A percentile compares a stretch with the other conserved stretches of the same genome.
Evolutionary conservation across 2,888 invertebrate species (phyloP).

Genomic region (Epirrhoe alternata): DNA sequence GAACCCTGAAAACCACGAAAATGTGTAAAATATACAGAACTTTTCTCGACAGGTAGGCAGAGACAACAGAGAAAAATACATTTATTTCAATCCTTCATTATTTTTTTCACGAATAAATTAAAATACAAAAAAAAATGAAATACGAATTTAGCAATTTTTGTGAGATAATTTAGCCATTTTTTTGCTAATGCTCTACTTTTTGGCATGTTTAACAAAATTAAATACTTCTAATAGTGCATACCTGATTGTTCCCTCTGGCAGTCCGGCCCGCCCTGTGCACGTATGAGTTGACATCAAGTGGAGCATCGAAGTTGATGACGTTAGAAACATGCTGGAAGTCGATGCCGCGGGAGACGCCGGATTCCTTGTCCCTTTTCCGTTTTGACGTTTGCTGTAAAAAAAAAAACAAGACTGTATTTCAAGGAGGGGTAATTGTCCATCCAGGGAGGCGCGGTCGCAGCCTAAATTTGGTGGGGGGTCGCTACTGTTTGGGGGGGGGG

Average conservation of each 20-base stretch:
- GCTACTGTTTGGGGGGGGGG: too few relatives aligned
- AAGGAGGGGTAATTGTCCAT: too few relatives aligned
- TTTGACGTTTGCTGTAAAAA: slow-evolving; percentile 71
- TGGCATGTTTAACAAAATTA: too few relatives aligned
- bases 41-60: not conserved
- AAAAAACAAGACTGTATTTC: too few relatives aligned
- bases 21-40: not conserved
- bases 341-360: slow-evolving; percentile 97
- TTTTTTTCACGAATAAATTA: too few relatives aligned
- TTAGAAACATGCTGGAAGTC: slow-evolving; percentile 99
- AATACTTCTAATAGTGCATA: slow-evolving; percentile 46
- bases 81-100: too few relatives aligned
- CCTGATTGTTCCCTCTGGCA: slow-evolving; percentile 93
- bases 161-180: too few relatives aligned
- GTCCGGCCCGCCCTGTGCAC: slow-evolving; percentile 98
- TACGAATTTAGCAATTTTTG: too few relatives aligned
- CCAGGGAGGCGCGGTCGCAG: too few relatives aligned
- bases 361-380: slow-evolving; percentile 94
- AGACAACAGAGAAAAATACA: not conserved
- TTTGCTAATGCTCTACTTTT: too few relatives aligned
- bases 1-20: slow-evolving; percentile 87
- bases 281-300: slow-evolving; percentile 94
- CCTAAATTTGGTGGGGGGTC: too few relatives aligned
- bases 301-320: slow-evolving; percentile 99
- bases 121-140: too few relatives aligned